Base-by-base conservation (phyloP, 2,888 invertebrate species). In the Barypeithes pellucidus region DNA sequence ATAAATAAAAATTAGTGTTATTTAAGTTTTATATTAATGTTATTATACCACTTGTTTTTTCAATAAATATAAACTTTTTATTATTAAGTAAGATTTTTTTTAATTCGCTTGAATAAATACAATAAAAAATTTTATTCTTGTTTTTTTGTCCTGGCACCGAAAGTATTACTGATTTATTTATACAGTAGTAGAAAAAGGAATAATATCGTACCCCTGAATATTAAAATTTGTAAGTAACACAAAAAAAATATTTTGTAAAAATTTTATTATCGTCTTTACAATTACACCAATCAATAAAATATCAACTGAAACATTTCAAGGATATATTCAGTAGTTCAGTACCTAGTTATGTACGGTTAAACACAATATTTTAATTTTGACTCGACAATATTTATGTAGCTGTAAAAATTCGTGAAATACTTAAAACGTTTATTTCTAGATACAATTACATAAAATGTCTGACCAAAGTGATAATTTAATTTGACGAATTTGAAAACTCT, bases 201-300 rank as follows among this genome's bases (percentile, higher is more conserved):
- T n/a, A n/a, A n/a, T n/a, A n/a, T n/a, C n/a, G n/a, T 33, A 33
- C 8, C 33, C 33, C 4, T 4, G 33, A 33, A 33, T 33, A 33
- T 33, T 33, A 33, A 33, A 8, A 33, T 8, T 8, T 8, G 12
- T 8, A 39, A 39, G 12, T 11, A 39, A 39, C 12, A 8, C 39
- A 7, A 39, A 45, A n/a, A 3, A 22, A 22, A 33, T 0, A 33
- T 57, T 67, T 57, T 59, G 57, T 67, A 67, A 67, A 67, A 67
- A 67, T 29, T 67, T 67, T 67, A 67, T 67, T 67, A 50, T 65
- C 39, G 24, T 45, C 43, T 67, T 66, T 66, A 66, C 66, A 67
- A 59, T 67, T 67, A 67, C 59, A 67, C 67, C 67, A 66, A 43
- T 57, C 57, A 67, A 57, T 67, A 67, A 67, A 60, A 60, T 61